Conservation (phyloP, 1,140 invertebrate species). For the Drosophila bocqueti region DNA sequence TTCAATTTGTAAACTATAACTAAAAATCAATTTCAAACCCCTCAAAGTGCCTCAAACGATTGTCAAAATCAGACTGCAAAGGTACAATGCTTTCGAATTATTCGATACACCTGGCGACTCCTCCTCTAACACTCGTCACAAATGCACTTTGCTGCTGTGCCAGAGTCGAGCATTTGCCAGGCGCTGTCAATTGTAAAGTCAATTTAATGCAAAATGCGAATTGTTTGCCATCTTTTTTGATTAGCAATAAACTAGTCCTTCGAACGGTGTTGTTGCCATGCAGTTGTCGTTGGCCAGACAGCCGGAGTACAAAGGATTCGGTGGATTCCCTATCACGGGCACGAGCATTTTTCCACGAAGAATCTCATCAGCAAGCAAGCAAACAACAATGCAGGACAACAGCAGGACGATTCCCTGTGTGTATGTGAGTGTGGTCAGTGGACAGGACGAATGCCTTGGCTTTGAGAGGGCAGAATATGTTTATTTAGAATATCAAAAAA, state of each 20-base stretch:
- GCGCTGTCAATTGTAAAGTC: conserved; percentile 72
- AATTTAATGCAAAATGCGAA: conserved; percentile 76
- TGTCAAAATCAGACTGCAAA: conserved; percentile 51
- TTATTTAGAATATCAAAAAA: conserved; percentile 84
- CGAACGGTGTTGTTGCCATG: conserved; percentile 27
- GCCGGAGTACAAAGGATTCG: conserved; percentile 11
- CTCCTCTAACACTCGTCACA: conserved; percentile 10
- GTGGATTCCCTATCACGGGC: conserved; percentile 59
- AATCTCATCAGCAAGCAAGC: conserved; percentile 47
- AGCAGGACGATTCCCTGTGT: conserved; percentile 32
- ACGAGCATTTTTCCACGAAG: conserved; percentile 60
- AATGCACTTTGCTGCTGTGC: conserved; percentile 25
- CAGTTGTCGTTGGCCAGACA: conserved; percentile 45
- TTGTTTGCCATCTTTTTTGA: conserved; percentile 66
- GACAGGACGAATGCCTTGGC: conserved; percentile 24
- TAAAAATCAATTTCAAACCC: conserved; percentile 30
- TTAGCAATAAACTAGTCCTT: conserved; percentile 76
- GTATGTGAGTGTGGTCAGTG: conserved; percentile 43
- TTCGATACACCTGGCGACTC: conserved; percentile 21
- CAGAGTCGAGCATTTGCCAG: conserved; percentile 44
- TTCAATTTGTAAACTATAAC: neutral
- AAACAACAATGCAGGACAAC: conserved; percentile 17
- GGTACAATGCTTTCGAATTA: conserved; percentile 44
- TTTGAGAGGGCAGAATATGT: conserved; percentile 64
- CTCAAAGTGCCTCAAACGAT: conserved; percentile 5